Evolutionary conservation across 2,113 vertebrate species (phyloP), one percentile per base, ranked within the genome.

Genomic region (Acanthochromis polyacanthus): DNA sequence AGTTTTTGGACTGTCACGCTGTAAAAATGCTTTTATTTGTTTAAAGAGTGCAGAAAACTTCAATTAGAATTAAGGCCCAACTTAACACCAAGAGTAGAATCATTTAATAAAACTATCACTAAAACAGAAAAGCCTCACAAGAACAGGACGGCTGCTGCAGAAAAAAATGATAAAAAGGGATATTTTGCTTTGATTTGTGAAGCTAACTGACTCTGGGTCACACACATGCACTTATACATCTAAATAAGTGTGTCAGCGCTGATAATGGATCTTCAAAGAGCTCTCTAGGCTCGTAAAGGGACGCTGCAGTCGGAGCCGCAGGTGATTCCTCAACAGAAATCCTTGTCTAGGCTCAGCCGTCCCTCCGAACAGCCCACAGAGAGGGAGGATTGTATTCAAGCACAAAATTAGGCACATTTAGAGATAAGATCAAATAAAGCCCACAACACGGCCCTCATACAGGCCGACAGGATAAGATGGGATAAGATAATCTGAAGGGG

Each of bases 401-500:
- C 12, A 45, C 56, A 71, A 55, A 80, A 67, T 75, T 14, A 86
- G 51, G 19, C 25, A 10, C 61, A 48, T 46, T 64, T 59, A 55
- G 46, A 85, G 79, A 85, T 72, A 61, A 84, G 51, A 46, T 10
- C 25, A 38, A 70, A 70, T 23, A 70, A 72, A 12, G 9, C 17
- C 22, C 36, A 20, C 45, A 65, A 58, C 19, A 68, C 30, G 10
- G 1, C 7, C 0, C 10, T 20, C n/a, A 25, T 58, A 50, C 60
- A 67, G n/a, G 20, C 28, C 63, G n/a, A 70, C 10, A 70, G 64
- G 28, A 57, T 8, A 15, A 19, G 48, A 51, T 16, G 23, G 63
- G 79, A 77, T 71, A 59, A 51, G 71, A 83, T 73, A 10, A 82
- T 79, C 73, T 64, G 36, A 7, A 14, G 57, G 68, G 68, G 81